Percentiles rank a stretch among this genome's conserved stretches.
Evolutionary conservation across 2,113 vertebrate genomes (phyloP).

Genomic region (Ascaphus truei): DNA sequence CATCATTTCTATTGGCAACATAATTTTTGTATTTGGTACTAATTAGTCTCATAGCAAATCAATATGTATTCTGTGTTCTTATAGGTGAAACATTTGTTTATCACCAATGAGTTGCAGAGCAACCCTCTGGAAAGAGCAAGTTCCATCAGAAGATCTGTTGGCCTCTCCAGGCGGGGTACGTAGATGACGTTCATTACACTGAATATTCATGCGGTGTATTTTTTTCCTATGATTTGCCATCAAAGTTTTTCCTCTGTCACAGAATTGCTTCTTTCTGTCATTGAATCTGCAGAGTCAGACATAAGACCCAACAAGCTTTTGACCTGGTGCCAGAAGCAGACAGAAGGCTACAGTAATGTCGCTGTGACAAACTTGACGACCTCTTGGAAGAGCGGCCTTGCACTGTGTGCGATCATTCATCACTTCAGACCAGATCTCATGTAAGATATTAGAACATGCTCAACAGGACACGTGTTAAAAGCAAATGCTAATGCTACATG

Average conservation of each 20-base stretch:
- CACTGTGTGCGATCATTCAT: conserved; percentile 90
- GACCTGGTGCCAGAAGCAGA: conserved; percentile 95
- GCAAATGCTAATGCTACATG: background rate
- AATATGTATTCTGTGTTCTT: conserved; percentile 23
- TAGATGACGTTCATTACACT: background rate
- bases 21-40: too few relatives aligned
- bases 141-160: conserved; percentile 80
- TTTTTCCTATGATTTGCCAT: background rate
- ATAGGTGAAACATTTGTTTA: conserved; percentile 85
- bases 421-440: conserved; percentile 88
- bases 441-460: conserved; percentile 59
- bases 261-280: background rate
- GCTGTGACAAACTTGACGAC: conserved; percentile 75
- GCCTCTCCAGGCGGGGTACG: conserved; percentile 76
- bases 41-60: too few relatives aligned
- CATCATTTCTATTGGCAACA: too few relatives aligned
- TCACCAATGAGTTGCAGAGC: conserved; percentile 75
- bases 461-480: too few relatives aligned
- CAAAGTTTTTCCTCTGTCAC: background rate
- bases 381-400: conserved; percentile 85
- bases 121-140: conserved; percentile 75
- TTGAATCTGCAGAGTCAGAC: conserved; percentile 75
- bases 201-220: background rate
- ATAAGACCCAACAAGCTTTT: conserved; percentile 82
- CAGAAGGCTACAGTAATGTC: conserved; percentile 81